Evolutionary conservation across 2,113 vertebrate species (phyloP).

Genomic region (Amphiprion ocellaris): DNA sequence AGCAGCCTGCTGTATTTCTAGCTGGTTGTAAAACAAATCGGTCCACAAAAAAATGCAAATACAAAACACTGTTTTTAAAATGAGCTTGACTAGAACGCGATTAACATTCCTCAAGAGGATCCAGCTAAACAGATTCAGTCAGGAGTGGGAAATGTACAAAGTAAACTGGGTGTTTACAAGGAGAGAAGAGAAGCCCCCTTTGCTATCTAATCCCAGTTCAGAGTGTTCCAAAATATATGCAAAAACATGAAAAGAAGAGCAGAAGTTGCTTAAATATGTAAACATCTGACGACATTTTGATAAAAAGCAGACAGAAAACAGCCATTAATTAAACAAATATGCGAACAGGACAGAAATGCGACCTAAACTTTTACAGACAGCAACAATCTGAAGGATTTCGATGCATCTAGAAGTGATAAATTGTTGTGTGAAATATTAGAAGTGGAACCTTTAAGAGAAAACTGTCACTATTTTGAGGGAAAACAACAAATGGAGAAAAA

Average conservation of each 20-base stretch:
- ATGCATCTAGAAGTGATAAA: no score
- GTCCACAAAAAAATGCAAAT: not conserved
- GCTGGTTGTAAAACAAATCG: not conserved
- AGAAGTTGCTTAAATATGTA: not conserved
- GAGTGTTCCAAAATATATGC: not conserved
- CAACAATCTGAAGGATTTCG: not conserved
- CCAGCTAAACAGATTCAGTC: not conserved
- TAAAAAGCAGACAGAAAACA: not conserved
- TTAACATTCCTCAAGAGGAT: not conserved
- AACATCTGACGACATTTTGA: not conserved
- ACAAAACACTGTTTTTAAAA: not conserved
- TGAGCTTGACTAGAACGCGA: not conserved
- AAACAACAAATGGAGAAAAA: no score
- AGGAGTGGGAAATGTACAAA: not conserved
- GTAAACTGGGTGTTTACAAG: conserved; percentile 2
- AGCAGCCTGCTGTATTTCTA: not conserved
- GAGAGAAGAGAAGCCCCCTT: not conserved
- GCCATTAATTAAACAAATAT: not conserved
- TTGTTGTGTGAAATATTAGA: not conserved
- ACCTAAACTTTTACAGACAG: not conserved
- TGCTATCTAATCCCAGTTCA: not conserved
- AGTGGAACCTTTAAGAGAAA: not conserved
- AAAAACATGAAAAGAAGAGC: not conserved
- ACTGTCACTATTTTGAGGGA: not conserved
- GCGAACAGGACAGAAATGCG: not conserved